Base-by-base conservation (phyloP, 2,797 vertebrate species). In the Thripadectes ignobilis region DNA sequence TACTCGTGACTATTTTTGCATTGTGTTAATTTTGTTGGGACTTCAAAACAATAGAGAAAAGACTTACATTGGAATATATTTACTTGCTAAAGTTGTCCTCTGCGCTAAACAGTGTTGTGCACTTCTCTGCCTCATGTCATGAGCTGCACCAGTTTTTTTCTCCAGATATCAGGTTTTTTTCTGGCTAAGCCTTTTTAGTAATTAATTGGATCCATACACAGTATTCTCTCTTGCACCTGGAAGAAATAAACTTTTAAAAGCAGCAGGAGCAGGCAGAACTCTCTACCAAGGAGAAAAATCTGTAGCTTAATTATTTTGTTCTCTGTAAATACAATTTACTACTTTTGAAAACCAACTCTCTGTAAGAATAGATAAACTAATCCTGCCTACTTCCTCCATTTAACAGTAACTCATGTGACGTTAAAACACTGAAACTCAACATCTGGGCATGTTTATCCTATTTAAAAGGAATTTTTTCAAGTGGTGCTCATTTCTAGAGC, bases 1-100 rank as follows among this genome's bases (percentile, higher is more conserved):
- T 11, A 66, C 4, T 27, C 39, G 1, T 7, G 57, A 41, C 14
- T 71, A 29, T 8, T 55, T 71, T 62, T 46, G 52, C 14, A 73
- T 24, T 24, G 46, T 0, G 0, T 23, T 14, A 49, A 2, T 1
- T 49, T 65, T 57, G 19, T 27, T 58, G 11, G 9, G 34, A 65
- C 43, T 85, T 43, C 39, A 73, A 69, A 73, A 38, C 3, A 8
- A 49, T 2, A 4, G 18, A 80, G 45, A 85, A 52, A 57, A 57
- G 59, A 32, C 48, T 45, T 43, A 62, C 13, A 77, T 0, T 36
- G 36, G 39, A 71, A 65, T 45, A 19, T 16, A 52, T 74, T 83
- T 57, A 83, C 34, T 57, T 0, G 0, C 19, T 62, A 68, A 49
- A 61, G 9, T 5, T 80, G 55, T 51, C 20, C 34, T 55, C 43